A percentile compares a stretch with the other conserved stretches of the same genome.
Evolutionary conservation across 2,888 invertebrate genomes (phyloP).

Genomic region (Acleris literana): DNA sequence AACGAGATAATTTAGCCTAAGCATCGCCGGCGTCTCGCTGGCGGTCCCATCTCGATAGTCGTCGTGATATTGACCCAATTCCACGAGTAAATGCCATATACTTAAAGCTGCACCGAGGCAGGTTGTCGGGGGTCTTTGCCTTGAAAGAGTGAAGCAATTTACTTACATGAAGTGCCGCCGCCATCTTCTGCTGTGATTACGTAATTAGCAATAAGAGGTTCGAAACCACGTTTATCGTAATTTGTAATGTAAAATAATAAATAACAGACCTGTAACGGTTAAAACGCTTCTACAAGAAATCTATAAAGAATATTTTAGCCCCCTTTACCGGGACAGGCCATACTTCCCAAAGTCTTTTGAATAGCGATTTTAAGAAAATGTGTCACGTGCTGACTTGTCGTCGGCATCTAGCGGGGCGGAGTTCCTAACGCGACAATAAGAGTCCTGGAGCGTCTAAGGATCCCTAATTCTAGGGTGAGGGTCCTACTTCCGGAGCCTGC

Average conservation of each 20-base stretch:
- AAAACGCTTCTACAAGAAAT: slow-evolving; percentile 14
- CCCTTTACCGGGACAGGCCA: slow-evolving; percentile 14
- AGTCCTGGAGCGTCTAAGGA: slow-evolving; percentile 73
- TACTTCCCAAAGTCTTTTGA: slow-evolving; percentile 24
- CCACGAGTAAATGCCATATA: slow-evolving; percentile 17
- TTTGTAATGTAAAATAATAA: not conserved
- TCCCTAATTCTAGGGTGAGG: slow-evolving; percentile 73
- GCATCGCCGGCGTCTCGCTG: slow-evolving; percentile 51
- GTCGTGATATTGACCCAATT: slow-evolving; percentile 36
- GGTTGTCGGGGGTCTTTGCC: not conserved
- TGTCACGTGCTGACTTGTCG: slow-evolving; percentile 74
- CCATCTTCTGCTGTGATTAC: not conserved
- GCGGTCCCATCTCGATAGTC: slow-evolving; percentile 36
- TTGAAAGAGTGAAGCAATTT: not conserved
- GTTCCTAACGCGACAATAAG: slow-evolving; percentile 63
- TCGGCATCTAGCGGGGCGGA: slow-evolving; percentile 73
- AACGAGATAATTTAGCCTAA: slow-evolving; percentile 66
- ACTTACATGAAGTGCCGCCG: not conserved
- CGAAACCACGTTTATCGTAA: not conserved
- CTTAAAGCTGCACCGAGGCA: not conserved
- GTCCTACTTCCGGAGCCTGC: slow-evolving; percentile 76
- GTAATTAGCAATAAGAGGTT: not conserved
- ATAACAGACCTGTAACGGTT: not conserved
- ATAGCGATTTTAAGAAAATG: slow-evolving; percentile 40
- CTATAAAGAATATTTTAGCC: slow-evolving; percentile 9